Evolutionary conservation across 92 coral and sea anemone species (phyloP).

Genomic region (Meandrina meandrites): DNA sequence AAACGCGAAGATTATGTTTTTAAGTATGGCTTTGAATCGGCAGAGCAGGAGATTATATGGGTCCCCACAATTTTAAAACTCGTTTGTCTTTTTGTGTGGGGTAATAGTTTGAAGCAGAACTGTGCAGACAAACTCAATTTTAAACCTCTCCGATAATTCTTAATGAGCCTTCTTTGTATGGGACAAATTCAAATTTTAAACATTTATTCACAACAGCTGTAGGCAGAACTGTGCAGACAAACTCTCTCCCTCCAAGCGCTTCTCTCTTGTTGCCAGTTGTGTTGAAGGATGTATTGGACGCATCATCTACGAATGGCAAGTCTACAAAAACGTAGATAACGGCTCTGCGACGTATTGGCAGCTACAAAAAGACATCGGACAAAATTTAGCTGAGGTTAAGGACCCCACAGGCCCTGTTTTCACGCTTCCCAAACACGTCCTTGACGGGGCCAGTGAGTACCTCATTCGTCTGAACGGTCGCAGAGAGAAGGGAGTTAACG

Average conservation of each 20-base stretch:
- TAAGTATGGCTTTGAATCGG: not conserved
- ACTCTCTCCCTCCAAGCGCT: constrained; percentile 47
- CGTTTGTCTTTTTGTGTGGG: too few species aligned
- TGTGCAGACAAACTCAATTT: too few species aligned
- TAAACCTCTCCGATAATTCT: not conserved
- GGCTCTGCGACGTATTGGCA: constrained; percentile 10
- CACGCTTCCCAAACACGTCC: constrained; percentile 32
- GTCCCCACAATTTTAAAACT: not conserved
- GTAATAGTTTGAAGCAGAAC: too few species aligned
- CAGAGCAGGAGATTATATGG: not conserved
- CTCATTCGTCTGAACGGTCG: constrained; percentile 45
- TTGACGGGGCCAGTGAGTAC: constrained; percentile 33
- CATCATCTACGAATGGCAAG: constrained; percentile 51
- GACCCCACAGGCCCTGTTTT: constrained; percentile 38
- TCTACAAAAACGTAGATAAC: constrained; percentile 35
- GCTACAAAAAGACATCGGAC: constrained; percentile 12
- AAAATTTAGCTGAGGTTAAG: constrained; percentile 21
- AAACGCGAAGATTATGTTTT: not conserved
- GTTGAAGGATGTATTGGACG: constrained; percentile 51
- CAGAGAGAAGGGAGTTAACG: constrained; percentile 36
- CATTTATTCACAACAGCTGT: constrained; percentile 30
- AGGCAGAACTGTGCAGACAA: constrained; percentile 54
- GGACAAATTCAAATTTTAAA: too few species aligned
- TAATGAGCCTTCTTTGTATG: not conserved
- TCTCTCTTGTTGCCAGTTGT: constrained; percentile 44